These are phyloP conservation scores for Telmatochromis brichardi DNA, from an alignment of 2,113 vertebrate species.

Conservation along the genomic window DNA sequence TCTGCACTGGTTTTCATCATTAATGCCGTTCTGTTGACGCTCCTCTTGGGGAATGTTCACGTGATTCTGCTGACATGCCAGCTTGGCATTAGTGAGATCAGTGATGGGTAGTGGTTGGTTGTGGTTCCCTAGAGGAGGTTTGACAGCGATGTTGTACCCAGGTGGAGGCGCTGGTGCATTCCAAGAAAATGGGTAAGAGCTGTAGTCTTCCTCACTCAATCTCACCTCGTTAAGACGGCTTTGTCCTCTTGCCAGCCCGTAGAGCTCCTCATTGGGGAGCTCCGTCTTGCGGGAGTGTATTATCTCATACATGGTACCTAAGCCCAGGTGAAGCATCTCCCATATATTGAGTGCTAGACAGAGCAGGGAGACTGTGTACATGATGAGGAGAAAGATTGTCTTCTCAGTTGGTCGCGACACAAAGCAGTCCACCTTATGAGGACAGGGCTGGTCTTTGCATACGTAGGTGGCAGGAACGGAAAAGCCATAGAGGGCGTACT, in stretches of 20 bases:
- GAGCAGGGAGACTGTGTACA: constrained; percentile 88
- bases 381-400: constrained; percentile 91
- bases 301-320: constrained; percentile 84
- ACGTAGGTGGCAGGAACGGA: constrained; percentile 77
- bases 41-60: constrained; percentile 84
- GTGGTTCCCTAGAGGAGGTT: constrained; percentile 52
- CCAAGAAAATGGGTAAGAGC: constrained; percentile 83
- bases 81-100: constrained; percentile 79
- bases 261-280: constrained; percentile 64
- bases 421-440: constrained; percentile 88
- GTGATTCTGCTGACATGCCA: constrained; percentile 84
- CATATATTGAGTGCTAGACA: constrained; percentile 85
- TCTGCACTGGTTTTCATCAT: constrained; percentile 73
- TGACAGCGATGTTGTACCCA: constrained; percentile 83
- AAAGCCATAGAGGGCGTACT: constrained; percentile 88
- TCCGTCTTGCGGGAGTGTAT: constrained; percentile 68
- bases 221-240: neutral
- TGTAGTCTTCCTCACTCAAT: constrained; percentile 60
- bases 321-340: constrained; percentile 91
- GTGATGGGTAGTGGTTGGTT: constrained; percentile 77
- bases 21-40: constrained; percentile 75
- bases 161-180: constrained; percentile 82
- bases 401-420: constrained; percentile 93
- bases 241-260: neutral
- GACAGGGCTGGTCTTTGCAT: constrained; percentile 81